phyloP scores from a whole-genome alignment of 2,113 vertebrate genomes.

The Eretmodus cyanostictus region DNA sequence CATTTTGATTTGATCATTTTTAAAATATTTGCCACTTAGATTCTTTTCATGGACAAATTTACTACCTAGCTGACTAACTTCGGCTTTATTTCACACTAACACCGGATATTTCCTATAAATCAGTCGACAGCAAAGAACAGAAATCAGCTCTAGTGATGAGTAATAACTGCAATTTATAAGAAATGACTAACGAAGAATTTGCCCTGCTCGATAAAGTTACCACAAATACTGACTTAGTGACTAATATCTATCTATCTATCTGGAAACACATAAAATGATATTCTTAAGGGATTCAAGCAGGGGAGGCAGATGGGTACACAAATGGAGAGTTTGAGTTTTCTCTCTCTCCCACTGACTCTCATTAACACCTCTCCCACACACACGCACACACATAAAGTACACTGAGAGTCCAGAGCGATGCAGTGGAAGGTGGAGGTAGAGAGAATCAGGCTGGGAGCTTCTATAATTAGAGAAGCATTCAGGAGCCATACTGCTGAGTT shows the following conservation, averaged over 20 bases:
- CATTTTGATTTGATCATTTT: neutral
- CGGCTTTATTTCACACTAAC: neutral
- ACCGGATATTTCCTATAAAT: neutral
- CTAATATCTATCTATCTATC: neutral
- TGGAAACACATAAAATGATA: neutral
- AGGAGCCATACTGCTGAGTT: slow-evolving; percentile 39
- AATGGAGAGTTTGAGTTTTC: slow-evolving; percentile 4
- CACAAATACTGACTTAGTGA: neutral
- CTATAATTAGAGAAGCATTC: slow-evolving; percentile 63
- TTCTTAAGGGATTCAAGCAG: neutral
- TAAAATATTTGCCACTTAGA: neutral
- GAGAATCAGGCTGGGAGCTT: slow-evolving; percentile 16
- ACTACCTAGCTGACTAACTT: neutral
- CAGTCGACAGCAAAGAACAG: neutral
- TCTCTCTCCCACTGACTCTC: neutral
- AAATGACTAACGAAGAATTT: neutral
- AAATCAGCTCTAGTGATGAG: neutral
- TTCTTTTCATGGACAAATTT: neutral
- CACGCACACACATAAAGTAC: neutral
- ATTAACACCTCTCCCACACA: slow-evolving; percentile 12
- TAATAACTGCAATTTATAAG: neutral
- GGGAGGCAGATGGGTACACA: neutral
- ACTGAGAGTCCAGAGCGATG: neutral
- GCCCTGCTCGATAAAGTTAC: neutral
- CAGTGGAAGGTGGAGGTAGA: slow-evolving; percentile 23